A percentile compares a stretch with the other conserved stretches of the same genome.
Conservation (phyloP, 64 coral and sea anemone genomes). For the Montipora foliosa region DNA sequence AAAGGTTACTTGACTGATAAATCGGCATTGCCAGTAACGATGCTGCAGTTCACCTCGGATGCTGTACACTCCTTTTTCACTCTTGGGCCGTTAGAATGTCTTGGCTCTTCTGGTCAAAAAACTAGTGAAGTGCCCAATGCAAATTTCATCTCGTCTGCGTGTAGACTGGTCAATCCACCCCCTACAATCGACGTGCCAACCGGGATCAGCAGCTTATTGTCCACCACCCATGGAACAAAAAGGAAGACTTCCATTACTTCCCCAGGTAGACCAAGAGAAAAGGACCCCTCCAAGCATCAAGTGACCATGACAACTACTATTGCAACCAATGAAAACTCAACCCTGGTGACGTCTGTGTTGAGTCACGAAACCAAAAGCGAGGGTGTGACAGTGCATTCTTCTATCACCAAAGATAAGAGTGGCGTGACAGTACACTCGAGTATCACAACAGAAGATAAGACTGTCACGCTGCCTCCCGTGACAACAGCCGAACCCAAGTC, state of each 20-base stretch:
- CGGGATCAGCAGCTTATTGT: not conserved
- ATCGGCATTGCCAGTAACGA: constrained; percentile 71
- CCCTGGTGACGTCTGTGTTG: constrained; percentile 82
- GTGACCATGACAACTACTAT: constrained; percentile 93
- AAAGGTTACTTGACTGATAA: constrained; percentile 86
- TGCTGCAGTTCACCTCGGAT: constrained; percentile 73
- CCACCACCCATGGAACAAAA: not conserved
- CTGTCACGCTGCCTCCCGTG: constrained; percentile 51
- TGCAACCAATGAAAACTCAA: constrained; percentile 81
- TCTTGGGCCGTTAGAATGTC: constrained; percentile 87
- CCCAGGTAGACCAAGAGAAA: constrained; percentile 29
- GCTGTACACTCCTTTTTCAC: constrained; percentile 84
- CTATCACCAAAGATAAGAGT: constrained; percentile 69
- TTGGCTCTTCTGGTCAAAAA: constrained; percentile 41
- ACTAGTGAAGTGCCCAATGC: constrained; percentile 7
- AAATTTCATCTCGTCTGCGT: constrained; percentile 78
- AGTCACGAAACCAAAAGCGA: constrained; percentile 71
- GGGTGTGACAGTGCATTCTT: constrained; percentile 82
- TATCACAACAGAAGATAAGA: constrained; percentile 68
- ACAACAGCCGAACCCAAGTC: constrained; percentile 1
- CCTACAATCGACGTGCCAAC: constrained; percentile 9
- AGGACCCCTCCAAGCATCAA: constrained; percentile 33
- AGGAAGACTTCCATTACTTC: not conserved
- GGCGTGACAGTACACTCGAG: constrained; percentile 82
- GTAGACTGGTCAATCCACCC: constrained; percentile 76